Evolutionary conservation across 2,888 invertebrate species (phyloP), one percentile per base, ranked within the genome.

Genomic region (Cactoblastis cactorum): DNA sequence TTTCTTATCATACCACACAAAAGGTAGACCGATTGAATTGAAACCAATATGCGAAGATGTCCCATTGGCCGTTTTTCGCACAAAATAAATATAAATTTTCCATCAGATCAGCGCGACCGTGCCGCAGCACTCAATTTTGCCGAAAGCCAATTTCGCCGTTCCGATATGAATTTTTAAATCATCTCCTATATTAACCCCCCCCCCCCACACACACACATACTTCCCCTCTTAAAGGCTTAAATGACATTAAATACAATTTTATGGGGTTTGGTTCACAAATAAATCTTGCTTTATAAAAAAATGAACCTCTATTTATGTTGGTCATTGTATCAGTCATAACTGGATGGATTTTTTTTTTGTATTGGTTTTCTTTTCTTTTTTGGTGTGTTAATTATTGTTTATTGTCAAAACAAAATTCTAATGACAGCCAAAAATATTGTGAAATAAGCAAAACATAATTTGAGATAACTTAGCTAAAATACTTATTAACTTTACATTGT

Each of bases 161-260:
- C 28, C 45, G 45, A 45, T 45, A 34, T 50, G 45, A 50, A 50
- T 50, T 35, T 50, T 50, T 50, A 37, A 43, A 45, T 34, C 15
- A 45, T n/a, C n/a, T n/a, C 33, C 24, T 28, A 32, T 28, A n/a
- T n/a, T n/a, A n/a, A n/a, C n/a, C n/a, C n/a, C n/a, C 12, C 39
- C 12, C 43, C 28, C 24, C 28, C 43, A 43, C 22, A 41, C 9
- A 9, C 15, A 22, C 3, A 22, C 22, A 22, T 22, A 22, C 12
- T 28, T 11, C 43, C 15, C 28, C 17, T 1, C 28, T 28, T 22
- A 43, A 3, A 12, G 39, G 22, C 12, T 14, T 22, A 38, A 6
- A 22, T 24, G 11, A 18, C 38, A 38, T 38, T 38, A 32, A 32
- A 32, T 32, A 32, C 32, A 32, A 32, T 32, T 8, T 32, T 4